Evolutionary conservation across 2,888 invertebrate species (phyloP), one percentile per base, ranked within the genome.

Genomic region (Leucania comma): DNA sequence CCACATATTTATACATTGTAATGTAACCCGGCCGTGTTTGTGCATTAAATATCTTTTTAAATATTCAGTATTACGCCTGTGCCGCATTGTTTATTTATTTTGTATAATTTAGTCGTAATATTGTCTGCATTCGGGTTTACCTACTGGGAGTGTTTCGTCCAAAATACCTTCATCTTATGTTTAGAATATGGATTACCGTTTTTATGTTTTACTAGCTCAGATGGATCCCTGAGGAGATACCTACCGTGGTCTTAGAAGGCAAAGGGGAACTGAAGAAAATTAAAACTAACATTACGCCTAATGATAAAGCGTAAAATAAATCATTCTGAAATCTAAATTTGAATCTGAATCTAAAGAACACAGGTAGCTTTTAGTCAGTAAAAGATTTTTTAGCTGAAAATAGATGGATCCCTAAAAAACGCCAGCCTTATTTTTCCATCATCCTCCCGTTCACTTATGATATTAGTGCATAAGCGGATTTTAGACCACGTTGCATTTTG

Each of bases 1-100:
- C 22, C 24, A 32, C 42, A 29, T 42, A 42, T 42, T 57, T 42
- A 63, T 22, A 51, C 26, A 67, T 54, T 62, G 64, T 71, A 42
- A 75, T 68, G 68, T 58, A 24, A 54, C 69, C 53, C 57, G 67
- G 78, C 58, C 82, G 82, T 82, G 80, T 68, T 66, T 71, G 29
- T 71, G 80, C 80, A 82, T 82, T 78, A 82, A 82, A 75, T 69
- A 80, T 68, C 9, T 61, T 77, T 70, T 71, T 64, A 75, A 77
- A 77, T 72, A 72, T 81, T 68, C 78, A 60, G 54, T 57, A 42
- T 56, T 59, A 42, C 20, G 68, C 69, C 42, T 61, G 51, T 46
- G n/a, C 53, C n/a, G 17, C 53, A 71, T n/a, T 67, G 32, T 51
- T 61, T 63, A 59, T 59, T 59, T 75, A 48, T 75, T 54, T 73